Conservation (phyloP, 2,113 vertebrate genomes). For the Mormyrus iriodes region DNA sequence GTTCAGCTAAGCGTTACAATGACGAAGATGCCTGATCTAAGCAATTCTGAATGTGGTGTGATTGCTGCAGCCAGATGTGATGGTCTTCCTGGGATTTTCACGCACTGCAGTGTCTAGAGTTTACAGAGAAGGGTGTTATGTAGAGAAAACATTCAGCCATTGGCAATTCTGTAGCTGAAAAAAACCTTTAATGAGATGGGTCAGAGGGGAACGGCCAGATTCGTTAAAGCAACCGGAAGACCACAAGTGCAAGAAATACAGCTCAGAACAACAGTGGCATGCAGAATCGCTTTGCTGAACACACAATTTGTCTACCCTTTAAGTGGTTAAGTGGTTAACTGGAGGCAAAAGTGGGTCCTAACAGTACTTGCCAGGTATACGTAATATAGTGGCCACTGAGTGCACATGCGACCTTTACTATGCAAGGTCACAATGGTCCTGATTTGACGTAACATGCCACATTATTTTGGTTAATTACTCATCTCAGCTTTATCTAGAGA, state of each 20-base stretch:
- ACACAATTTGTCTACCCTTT: not conserved
- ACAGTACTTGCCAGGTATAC: not conserved
- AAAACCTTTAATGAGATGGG: not conserved
- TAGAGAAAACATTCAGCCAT: not conserved
- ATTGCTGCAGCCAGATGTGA: not conserved
- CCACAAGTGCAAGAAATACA: not conserved
- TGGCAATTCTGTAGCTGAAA: not conserved
- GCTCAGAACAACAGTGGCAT: not conserved
- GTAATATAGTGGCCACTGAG: not conserved
- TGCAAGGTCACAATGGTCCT: not conserved
- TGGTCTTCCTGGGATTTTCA: not conserved
- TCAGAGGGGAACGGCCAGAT: not conserved
- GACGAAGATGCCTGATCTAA: not conserved
- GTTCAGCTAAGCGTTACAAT: not conserved
- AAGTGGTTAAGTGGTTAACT: not conserved
- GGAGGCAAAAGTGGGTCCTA: not conserved
- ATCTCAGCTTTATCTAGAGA: slow-evolving; percentile 7
- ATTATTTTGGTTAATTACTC: slow-evolving; percentile 62
- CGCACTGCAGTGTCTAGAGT: not conserved
- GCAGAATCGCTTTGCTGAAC: not conserved
- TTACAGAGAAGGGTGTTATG: not conserved
- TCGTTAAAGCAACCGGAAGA: not conserved
- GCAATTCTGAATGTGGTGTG: not conserved
- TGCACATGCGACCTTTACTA: not conserved
- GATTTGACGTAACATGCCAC: slow-evolving; percentile 46